These are phyloP conservation scores for Nothura maculosa DNA, from an alignment of 2,797 vertebrate genomes.

Conservation along the genomic window DNA sequence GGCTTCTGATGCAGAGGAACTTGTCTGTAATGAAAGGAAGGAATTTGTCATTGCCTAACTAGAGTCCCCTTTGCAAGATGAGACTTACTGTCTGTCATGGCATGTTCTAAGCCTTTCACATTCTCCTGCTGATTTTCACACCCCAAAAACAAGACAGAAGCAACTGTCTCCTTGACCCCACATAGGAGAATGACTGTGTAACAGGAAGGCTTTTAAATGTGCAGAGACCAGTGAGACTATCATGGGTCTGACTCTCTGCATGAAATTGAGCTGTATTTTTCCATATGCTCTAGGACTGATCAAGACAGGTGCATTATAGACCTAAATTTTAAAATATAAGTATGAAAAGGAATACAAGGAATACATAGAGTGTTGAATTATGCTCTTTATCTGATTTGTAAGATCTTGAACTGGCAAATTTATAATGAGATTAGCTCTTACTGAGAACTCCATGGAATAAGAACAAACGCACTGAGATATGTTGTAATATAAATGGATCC, in stretches of 20 bases:
- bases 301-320: accelerated
- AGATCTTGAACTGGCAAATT: background rate
- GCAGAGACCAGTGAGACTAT: background rate
- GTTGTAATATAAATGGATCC: background rate
- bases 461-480: background rate
- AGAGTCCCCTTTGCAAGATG: slow-evolving; percentile 41
- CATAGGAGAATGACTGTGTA: background rate
- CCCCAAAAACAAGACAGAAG: slow-evolving; percentile 6
- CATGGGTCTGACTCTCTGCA: background rate
- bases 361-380: background rate
- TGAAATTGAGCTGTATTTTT: background rate
- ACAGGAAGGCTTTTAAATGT: background rate
- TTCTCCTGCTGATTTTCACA: slow-evolving; percentile 26
- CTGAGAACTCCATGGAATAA: background rate
- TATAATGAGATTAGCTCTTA: background rate
- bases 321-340: background rate
- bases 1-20: slow-evolving; percentile 6
- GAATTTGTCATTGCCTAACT: slow-evolving; percentile 62
- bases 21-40: slow-evolving; percentile 9
- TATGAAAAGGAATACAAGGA: background rate
- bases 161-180: background rate
- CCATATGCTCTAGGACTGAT: background rate
- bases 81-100: background rate
- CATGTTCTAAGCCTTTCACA: background rate
- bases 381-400: background rate